A percentile compares a stretch with the other conserved stretches of the same genome.
Conservation (phyloP, 2,113 vertebrate genomes). For the Astur gentilis region DNA sequence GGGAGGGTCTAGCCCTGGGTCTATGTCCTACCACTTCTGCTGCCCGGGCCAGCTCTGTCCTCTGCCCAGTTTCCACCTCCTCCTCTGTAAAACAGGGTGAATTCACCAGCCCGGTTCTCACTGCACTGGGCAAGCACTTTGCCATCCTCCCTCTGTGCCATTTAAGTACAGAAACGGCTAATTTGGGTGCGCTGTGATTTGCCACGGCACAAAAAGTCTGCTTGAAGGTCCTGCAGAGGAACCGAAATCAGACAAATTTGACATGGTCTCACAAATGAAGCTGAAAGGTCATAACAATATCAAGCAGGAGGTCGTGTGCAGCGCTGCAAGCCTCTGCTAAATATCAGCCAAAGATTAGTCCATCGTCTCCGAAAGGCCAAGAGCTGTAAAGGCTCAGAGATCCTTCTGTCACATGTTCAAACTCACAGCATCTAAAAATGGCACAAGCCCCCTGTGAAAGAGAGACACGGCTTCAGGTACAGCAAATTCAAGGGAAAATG, state of each 20-base stretch:
- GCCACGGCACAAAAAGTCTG: accelerated
- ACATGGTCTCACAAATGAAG: not conserved
- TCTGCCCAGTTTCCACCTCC: not conserved
- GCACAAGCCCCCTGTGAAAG: not conserved
- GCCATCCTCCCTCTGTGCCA: accelerated
- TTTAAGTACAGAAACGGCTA: not conserved
- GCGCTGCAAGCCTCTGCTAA: constrained; percentile 34
- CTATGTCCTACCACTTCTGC: not conserved
- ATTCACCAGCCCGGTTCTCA: not conserved
- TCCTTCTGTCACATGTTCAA: not conserved
- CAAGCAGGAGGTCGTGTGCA: not conserved
- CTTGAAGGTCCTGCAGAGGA: not conserved
- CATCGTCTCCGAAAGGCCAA: not conserved
- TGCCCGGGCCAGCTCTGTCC: not conserved
- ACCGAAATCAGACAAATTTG: not conserved
- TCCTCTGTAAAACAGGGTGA: not conserved
- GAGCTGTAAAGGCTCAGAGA: not conserved
- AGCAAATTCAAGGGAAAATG: not conserved
- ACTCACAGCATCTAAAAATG: not conserved
- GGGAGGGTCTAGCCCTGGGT: not conserved
- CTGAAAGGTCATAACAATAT: constrained; percentile 35
- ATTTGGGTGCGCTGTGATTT: not conserved
- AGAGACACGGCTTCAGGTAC: not conserved
- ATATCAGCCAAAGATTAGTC: constrained; percentile 56
- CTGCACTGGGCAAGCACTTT: not conserved